Evolutionary conservation across 2,797 vertebrate species (phyloP).

Genomic region (Aythya fuligula): DNA sequence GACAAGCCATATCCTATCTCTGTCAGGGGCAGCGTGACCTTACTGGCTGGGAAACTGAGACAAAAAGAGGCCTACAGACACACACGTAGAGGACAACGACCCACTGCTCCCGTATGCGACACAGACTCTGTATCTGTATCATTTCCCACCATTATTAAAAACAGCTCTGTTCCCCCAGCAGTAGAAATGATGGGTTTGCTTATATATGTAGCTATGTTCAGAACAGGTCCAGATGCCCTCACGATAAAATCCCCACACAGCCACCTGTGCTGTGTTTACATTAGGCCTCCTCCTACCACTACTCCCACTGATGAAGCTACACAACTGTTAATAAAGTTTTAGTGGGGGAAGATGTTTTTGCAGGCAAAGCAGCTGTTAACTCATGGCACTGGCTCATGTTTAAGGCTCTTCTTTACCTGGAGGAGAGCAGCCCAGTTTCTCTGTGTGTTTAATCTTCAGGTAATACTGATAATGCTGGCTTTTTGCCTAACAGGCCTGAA

Average conservation of each 20-base stretch:
- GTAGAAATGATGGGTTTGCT: neutral
- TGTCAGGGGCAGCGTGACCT: neutral
- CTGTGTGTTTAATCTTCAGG: neutral
- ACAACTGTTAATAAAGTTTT: slow-evolving; percentile 30
- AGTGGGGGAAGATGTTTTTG: neutral
- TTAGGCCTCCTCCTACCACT: slow-evolving; percentile 10
- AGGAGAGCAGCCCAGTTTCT: neutral
- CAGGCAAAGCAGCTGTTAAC: slow-evolving; percentile 7
- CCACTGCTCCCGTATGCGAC: rapidly evolving
- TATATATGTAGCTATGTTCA: neutral
- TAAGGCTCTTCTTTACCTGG: neutral
- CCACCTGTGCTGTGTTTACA: slow-evolving; percentile 44
- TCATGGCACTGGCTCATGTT: neutral
- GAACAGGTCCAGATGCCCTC: neutral
- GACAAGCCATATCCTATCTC: neutral
- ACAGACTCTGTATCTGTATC: neutral
- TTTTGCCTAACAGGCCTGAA: neutral
- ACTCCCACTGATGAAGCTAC: neutral
- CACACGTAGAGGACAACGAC: neutral
- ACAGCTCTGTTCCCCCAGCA: neutral
- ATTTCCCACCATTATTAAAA: neutral
- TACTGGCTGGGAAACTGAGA: neutral
- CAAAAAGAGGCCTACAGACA: neutral
- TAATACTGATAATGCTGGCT: neutral
- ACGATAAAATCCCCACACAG: neutral